Conservation (phyloP, 2,888 invertebrate species). For the Dendrolimus pini region DNA sequence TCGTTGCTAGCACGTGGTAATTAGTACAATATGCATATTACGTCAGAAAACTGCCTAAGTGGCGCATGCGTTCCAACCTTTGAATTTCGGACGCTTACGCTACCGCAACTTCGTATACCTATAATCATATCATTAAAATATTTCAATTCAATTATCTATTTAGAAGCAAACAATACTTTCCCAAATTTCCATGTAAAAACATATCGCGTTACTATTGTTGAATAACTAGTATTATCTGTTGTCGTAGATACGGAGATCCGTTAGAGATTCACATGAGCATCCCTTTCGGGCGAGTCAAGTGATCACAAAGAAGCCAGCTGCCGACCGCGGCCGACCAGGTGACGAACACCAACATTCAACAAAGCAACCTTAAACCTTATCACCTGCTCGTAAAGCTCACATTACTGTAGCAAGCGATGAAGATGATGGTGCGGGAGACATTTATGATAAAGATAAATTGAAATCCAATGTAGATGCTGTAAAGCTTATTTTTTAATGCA, state of each 20-base stretch:
- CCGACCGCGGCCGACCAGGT: conserved; percentile 58
- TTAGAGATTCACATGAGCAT: conserved; percentile 65
- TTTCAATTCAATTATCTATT: not conserved
- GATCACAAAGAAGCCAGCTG: conserved; percentile 61
- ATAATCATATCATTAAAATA: not conserved
- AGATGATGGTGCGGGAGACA: conserved; percentile 29
- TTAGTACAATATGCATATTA: too few species aligned
- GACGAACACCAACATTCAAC: conserved; percentile 26
- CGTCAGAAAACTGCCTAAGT: too few species aligned
- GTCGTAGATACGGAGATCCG: conserved; percentile 29
- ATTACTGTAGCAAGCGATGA: conserved; percentile 4
- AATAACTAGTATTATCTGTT: conserved; percentile 36
- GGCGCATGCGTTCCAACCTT: too few species aligned
- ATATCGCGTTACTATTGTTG: conserved; percentile 57
- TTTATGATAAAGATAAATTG: conserved; percentile 30
- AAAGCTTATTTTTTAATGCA: conserved; percentile 32
- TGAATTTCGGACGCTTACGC: too few species aligned
- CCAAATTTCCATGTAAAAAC: conserved; percentile 12
- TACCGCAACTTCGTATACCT: too few species aligned
- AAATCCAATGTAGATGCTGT: conserved; percentile 28
- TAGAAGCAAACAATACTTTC: conserved; percentile 7
- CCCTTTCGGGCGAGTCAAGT: conserved; percentile 73
- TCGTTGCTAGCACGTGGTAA: too few species aligned
- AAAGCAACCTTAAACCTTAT: conserved; percentile 27
- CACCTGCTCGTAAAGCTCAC: conserved; percentile 8